Percentiles rank a stretch among this genome's conserved stretches.
These are phyloP conservation scores for Nasua narica DNA, from an alignment of 2,797 vertebrate genomes.

Conservation along the genomic window DNA sequence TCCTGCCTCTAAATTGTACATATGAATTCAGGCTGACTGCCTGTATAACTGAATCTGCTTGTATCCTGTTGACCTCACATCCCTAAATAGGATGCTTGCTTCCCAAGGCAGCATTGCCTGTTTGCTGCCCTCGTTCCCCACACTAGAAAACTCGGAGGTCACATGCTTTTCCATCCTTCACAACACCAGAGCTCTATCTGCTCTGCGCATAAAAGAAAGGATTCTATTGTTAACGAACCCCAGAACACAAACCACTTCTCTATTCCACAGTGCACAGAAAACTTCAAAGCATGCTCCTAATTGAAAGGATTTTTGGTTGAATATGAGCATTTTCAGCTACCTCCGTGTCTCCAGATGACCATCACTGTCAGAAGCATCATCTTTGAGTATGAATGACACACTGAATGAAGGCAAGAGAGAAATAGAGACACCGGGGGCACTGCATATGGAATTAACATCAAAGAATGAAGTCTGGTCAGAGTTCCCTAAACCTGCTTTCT, in stretches of 20 bases:
- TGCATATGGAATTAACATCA: not conserved
- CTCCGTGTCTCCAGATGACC: not conserved
- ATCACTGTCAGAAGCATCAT: not conserved
- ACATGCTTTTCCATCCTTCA: not conserved
- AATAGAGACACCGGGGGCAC: not conserved
- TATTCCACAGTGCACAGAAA: not conserved
- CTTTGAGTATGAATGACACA: not conserved
- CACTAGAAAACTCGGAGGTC: not conserved
- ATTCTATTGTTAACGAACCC: not conserved
- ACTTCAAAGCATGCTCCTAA: not conserved
- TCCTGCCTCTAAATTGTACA: not conserved
- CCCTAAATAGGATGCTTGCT: not conserved
- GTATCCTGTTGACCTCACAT: not conserved
- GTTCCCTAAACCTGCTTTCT: not conserved
- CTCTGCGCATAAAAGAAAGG: conserved; percentile 33
- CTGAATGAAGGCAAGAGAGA: not conserved
- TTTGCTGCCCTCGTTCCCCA: not conserved
- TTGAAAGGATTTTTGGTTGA: not conserved
- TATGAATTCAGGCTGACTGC: not conserved
- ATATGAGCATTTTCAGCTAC: not conserved
- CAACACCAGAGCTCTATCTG: not conserved
- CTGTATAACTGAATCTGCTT: not conserved
- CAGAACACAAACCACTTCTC: conserved; percentile 9
- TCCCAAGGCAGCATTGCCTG: not conserved
- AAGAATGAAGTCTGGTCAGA: not conserved